Evolutionary conservation across 2,113 vertebrate genomes (phyloP), one percentile per base, ranked within the genome.

Genomic region (Junco hyemalis): DNA sequence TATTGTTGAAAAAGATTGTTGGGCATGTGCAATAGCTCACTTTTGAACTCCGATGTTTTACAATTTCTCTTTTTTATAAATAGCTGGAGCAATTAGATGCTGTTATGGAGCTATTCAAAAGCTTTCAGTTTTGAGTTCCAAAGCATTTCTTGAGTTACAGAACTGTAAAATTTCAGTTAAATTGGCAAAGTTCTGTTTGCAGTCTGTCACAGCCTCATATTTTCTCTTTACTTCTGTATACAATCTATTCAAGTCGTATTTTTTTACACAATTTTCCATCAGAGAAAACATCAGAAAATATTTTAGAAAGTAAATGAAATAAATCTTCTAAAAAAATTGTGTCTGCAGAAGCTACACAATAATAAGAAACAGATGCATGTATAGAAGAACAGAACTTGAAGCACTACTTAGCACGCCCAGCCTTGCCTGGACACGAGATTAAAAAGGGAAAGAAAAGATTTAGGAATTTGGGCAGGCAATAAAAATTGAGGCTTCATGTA

Each of bases 1-100:
- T 95, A 96, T 93, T 94, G 91, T 85, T 91, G 95, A 80, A 96
- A 92, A 95, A 92, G 92, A 64, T 86, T 92, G 85, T 76, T 72
- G 72, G 54, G 86, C 86, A 84, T 74, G 89, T 84, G 90, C 82
- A 86, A 80, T 53, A 80, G 80, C 42, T 40, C 33, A 44, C 26
- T 95, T 94, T 93, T 80, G 82, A 96, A 92, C 94, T 59, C 71
- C 7, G 8, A 22, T 86, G 69, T 65, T 95, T 97, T 66, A 40
- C 69, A 77, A 47, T 90, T 87, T 81, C 92, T 95, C 79, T 90
- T 64, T 57, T 94, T 94, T 85, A 94, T 88, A 97, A 96, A 96
- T 81, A 95, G 79, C 86, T 79, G 12, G 57, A 92, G 94, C 92
- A 97, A 96, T 97, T 95, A 95, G 93, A 91, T 93, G 35, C 33